Evolutionary conservation across 2,888 invertebrate species (phyloP).

Genomic region (Ormyrus nitidulus): DNA sequence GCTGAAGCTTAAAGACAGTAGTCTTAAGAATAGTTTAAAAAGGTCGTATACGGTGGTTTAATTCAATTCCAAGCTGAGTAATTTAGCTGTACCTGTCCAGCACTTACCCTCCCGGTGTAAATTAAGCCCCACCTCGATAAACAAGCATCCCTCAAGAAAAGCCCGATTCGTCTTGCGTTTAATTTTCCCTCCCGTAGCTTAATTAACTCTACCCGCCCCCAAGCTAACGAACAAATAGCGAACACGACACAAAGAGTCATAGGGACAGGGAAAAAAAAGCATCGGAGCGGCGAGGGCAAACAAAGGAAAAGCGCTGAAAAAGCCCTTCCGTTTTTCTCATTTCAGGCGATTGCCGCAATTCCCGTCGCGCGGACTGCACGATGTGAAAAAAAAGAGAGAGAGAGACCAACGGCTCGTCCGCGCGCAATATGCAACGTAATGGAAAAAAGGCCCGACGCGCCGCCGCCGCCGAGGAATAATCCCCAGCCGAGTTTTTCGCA

Average conservation of each 20-base stretch:
- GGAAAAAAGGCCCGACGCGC: conserved; percentile 30
- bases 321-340: conserved; percentile 51
- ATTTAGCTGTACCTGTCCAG: too few species aligned
- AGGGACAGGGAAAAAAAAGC: background rate
- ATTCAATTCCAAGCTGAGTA: too few species aligned
- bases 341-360: conserved; percentile 47
- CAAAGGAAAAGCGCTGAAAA: conserved; percentile 42
- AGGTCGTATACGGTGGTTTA: too few species aligned
- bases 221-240: background rate
- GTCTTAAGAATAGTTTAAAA: too few species aligned
- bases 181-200: background rate
- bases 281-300: background rate
- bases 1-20: too few species aligned
- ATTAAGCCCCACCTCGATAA: too few species aligned
- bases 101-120: too few species aligned
- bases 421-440: conserved; percentile 34
- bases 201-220: conserved; percentile 24
- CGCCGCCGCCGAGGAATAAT: background rate
- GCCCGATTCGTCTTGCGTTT: background rate
- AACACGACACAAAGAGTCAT: conserved; percentile 1
- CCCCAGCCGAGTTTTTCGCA: background rate
- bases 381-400: conserved; percentile 14
- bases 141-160: too few species aligned
- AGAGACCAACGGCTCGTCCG: background rate
- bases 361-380: background rate